These are phyloP conservation scores for Catharus minimus DNA, from an alignment of 2,113 vertebrate species.

Conservation along the genomic window DNA sequence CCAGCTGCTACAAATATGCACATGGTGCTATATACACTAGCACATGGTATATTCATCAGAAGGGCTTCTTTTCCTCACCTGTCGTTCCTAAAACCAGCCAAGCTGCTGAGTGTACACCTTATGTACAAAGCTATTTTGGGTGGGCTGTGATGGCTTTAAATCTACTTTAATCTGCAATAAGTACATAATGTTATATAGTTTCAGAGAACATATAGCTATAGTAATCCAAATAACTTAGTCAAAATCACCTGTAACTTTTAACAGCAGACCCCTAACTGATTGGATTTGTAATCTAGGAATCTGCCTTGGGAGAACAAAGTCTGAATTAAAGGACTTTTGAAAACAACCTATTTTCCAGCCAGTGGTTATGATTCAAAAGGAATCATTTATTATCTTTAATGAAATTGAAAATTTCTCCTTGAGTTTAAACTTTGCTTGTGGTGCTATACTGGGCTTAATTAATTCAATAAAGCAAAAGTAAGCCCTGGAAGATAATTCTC, in stretches of 20 bases:
- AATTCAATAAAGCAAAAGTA: slow-evolving; percentile 11
- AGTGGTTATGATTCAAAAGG: neutral
- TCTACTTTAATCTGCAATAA: neutral
- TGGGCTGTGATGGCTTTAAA: neutral
- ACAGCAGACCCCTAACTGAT: neutral
- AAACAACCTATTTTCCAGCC: neutral
- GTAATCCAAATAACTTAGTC: neutral
- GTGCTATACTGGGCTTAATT: neutral
- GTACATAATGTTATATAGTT: neutral
- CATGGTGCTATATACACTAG: rapidly evolving
- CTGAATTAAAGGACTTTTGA: neutral
- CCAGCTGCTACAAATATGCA: neutral
- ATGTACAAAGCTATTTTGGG: neutral
- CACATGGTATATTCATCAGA: neutral
- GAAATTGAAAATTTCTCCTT: slow-evolving; percentile 1
- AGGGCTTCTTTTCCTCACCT: neutral
- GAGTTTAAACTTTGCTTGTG: slow-evolving; percentile 28
- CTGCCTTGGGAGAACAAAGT: neutral
- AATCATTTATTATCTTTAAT: neutral
- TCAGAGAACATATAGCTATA: neutral
- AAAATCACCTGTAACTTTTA: neutral
- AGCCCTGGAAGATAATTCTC: neutral
- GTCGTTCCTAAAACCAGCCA: neutral
- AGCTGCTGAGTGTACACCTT: neutral
- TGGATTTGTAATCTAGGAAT: neutral